Percentiles rank a stretch among this genome's conserved stretches.
Evolutionary conservation across 2,113 vertebrate genomes (phyloP).

Genomic region (Coracopsis vasa): DNA sequence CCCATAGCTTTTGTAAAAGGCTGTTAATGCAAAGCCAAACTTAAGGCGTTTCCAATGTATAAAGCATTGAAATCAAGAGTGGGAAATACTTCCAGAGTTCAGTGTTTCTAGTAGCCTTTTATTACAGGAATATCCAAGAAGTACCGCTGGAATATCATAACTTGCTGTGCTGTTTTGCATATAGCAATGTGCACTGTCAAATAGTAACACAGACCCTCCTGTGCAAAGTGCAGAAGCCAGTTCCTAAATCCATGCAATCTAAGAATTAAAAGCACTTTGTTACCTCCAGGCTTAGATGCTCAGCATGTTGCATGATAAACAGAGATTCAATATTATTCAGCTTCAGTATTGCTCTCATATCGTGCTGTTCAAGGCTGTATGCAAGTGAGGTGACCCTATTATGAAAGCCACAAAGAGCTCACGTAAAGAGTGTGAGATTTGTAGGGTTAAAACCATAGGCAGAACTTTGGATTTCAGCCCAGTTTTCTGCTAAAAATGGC

Average conservation of each 20-base stretch:
- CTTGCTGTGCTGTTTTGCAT: not conserved
- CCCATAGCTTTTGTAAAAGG: not conserved
- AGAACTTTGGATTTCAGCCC: not conserved
- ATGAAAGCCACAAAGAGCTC: not conserved
- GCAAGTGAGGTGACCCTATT: not conserved
- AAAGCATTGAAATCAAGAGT: not conserved
- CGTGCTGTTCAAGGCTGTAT: not conserved
- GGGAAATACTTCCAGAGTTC: not conserved
- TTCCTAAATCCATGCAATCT: not conserved
- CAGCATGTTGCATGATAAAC: accelerated
- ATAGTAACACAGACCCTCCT: not conserved
- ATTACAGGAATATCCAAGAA: not conserved
- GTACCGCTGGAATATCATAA: not conserved
- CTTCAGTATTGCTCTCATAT: not conserved
- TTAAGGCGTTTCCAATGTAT: not conserved
- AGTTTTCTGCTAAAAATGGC: constrained; percentile 6
- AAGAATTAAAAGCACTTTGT: not conserved
- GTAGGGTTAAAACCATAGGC: not conserved
- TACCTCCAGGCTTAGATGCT: not conserved
- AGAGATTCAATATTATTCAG: not conserved
- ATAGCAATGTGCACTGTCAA: not conserved
- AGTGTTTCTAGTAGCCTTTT: not conserved
- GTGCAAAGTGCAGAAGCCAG: not conserved
- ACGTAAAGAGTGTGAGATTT: not conserved
- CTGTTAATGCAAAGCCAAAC: not conserved